These are phyloP conservation scores for Dryobates pubescens DNA, from an alignment of 2,797 vertebrate species.

Conservation along the genomic window DNA sequence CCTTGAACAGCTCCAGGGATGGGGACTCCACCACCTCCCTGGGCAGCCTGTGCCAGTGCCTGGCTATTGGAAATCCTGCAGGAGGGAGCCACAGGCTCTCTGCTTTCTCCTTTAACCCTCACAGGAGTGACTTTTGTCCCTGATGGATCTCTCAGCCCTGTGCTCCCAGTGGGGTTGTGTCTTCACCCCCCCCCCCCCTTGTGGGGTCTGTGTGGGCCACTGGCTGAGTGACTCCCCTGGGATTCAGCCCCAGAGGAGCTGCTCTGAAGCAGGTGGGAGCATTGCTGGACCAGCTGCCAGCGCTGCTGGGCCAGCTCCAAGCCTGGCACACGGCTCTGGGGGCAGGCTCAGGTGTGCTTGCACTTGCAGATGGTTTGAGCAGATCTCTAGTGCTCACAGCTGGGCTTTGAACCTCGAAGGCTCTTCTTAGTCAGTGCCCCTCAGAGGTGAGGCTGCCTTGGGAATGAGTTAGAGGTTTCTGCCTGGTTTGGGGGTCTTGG, in stretches of 20 bases:
- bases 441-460: not conserved
- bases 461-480: not conserved
- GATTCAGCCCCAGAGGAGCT: accelerated
- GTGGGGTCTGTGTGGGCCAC: accelerated
- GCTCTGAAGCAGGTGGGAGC: not conserved
- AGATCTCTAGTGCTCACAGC: not conserved
- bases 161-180: too few relatives aligned
- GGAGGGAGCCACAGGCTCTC: not conserved
- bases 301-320: not conserved
- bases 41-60: too few relatives aligned
- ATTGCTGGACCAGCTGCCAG: not conserved
- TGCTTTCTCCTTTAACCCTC: not conserved
- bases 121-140: not conserved
- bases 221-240: not conserved
- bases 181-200: not conserved
- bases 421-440: not conserved
- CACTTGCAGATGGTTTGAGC: not conserved
- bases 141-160: not conserved
- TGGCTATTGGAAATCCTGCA: not conserved
- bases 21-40: too few relatives aligned
- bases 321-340: accelerated
- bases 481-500: not conserved
- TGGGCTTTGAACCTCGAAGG: not conserved
- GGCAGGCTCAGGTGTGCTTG: not conserved
- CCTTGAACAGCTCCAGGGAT: too few relatives aligned